Conservation (phyloP, 2,113 vertebrate species). For the Desmodus rotundus region DNA sequence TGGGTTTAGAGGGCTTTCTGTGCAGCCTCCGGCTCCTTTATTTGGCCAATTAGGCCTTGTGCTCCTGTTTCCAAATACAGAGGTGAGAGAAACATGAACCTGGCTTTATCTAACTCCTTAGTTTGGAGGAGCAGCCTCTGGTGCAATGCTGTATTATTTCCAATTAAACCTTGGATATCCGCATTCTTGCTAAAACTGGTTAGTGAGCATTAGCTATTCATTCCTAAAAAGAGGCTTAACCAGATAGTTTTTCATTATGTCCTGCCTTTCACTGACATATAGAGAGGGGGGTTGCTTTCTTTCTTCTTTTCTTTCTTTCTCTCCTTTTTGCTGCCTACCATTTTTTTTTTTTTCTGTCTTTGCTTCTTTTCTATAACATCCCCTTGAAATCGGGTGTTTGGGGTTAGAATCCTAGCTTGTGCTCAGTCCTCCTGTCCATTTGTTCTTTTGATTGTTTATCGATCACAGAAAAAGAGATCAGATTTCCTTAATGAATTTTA, state of each 20-base stretch:
- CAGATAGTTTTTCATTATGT: conserved; percentile 25
- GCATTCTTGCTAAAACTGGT: conserved; percentile 6
- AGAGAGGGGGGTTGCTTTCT: not conserved
- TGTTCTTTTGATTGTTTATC: conserved; percentile 53
- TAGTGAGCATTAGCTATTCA: conserved; percentile 30
- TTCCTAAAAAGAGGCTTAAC: not conserved
- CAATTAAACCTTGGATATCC: conserved; percentile 30
- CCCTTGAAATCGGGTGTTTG: not conserved
- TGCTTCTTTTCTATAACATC: not conserved
- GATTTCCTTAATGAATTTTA: conserved; percentile 58
- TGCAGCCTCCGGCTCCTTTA: conserved; percentile 11
- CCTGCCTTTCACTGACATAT: not conserved
- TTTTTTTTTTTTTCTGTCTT: not conserved
- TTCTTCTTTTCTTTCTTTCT: not conserved
- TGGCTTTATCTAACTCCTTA: conserved; percentile 35
- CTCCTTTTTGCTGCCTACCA: not conserved
- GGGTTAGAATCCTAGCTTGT: not conserved
- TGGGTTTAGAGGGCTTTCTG: conserved; percentile 18
- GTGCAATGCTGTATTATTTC: conserved; percentile 31
- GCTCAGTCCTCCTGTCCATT: conserved; percentile 6
- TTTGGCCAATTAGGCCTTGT: conserved; percentile 43
- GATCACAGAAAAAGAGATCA: conserved; percentile 35
- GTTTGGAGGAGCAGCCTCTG: conserved; percentile 20
- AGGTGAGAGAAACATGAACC: conserved; percentile 49
- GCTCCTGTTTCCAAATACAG: conserved; percentile 52